Conservation (phyloP, 92 coral and sea anemone species). For the Pocillopora meandrina region DNA sequence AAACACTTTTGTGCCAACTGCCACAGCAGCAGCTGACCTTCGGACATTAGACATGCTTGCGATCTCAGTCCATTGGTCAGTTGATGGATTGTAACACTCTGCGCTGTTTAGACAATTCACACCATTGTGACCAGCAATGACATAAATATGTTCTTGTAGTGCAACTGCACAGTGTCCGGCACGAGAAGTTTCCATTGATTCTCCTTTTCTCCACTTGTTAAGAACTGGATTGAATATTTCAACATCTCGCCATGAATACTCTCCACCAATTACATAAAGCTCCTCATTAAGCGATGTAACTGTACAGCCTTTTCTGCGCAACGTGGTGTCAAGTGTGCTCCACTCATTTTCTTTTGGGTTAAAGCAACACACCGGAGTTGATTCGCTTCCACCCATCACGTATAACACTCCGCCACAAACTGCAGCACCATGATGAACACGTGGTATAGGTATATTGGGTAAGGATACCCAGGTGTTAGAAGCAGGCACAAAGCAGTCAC, state of each 20-base stretch:
- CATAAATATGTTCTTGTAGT: slow-evolving; percentile 1
- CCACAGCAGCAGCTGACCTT: not conserved
- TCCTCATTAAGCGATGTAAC: not conserved
- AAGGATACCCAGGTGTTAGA: not conserved
- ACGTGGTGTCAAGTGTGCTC: not conserved
- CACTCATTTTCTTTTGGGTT: not conserved
- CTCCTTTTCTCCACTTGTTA: not conserved
- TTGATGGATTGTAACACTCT: not conserved
- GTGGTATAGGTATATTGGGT: not conserved
- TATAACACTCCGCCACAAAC: slow-evolving; percentile 3
- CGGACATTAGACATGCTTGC: not conserved
- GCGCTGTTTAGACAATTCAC: not conserved
- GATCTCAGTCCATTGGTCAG: not conserved
- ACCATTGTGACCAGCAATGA: not conserved
- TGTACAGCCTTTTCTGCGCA: not conserved
- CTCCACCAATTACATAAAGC: slow-evolving; percentile 7
- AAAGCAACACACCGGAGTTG: not conserved
- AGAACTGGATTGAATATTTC: not conserved
- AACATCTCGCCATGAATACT: not conserved
- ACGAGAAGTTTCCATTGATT: not conserved
- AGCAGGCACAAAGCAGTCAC: slow-evolving; percentile 26
- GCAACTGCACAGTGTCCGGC: not conserved
- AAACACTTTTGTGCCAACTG: not conserved
- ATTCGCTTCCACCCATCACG: not conserved
- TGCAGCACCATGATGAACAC: not conserved